Percentiles rank a stretch among this genome's conserved stretches.
Conservation (phyloP, 2,797 vertebrate genomes). For the Octomys mimax region DNA sequence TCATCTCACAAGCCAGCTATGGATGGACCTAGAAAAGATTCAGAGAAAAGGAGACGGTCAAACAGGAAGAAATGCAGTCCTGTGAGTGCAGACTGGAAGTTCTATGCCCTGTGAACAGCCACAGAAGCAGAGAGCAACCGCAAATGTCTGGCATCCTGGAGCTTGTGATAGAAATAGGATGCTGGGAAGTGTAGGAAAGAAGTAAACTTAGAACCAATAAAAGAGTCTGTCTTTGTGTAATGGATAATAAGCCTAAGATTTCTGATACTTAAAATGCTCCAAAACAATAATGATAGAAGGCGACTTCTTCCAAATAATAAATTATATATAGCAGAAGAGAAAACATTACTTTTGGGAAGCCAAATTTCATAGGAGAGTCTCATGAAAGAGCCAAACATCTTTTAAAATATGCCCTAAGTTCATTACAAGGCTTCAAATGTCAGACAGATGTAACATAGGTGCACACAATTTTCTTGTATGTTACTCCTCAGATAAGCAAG, state of each 20-base stretch:
- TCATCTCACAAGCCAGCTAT: not conserved
- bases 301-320: constrained; percentile 24
- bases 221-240: constrained; percentile 8
- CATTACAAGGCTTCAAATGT: not conserved
- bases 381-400: not conserved
- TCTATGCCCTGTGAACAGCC: not conserved
- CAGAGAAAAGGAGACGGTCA: not conserved
- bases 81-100: not conserved
- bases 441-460: not conserved
- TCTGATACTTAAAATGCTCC: constrained; percentile 13
- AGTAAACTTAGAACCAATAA: not conserved
- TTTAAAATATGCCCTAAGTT: constrained; percentile 39
- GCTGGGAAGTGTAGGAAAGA: not conserved
- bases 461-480: not conserved
- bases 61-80: not conserved
- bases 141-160: not conserved
- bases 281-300: not conserved
- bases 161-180: not conserved
- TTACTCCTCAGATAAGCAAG: not conserved
- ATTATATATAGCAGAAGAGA: not conserved
- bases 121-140: not conserved
- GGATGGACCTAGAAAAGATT: not conserved
- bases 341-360: constrained; percentile 44
- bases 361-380: not conserved
- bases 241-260: not conserved